Evolutionary conservation across 2,888 invertebrate species (phyloP).

Genomic region (Serripes groenlandicus): DNA sequence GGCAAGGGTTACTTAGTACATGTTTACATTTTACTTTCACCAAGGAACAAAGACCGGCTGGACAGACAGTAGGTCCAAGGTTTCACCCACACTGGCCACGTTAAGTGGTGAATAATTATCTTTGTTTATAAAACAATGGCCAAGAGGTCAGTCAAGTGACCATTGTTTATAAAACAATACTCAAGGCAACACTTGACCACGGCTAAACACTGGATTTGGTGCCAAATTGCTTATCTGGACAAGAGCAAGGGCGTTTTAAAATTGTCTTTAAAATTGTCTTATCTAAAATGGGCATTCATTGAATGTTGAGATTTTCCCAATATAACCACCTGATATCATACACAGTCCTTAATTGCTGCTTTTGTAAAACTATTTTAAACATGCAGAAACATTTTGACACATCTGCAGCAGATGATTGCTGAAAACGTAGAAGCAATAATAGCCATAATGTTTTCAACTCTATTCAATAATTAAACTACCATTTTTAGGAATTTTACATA

Average conservation of each 20-base stretch:
- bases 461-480: too few relatives aligned
- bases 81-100: not conserved
- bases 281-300: too few relatives aligned
- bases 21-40: constrained; percentile 17
- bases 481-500: too few relatives aligned
- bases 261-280: too few relatives aligned
- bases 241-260: not conserved
- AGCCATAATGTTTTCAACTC: too few relatives aligned
- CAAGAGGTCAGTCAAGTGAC: constrained; percentile 30
- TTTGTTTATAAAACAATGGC: constrained; percentile 29
- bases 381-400: too few relatives aligned
- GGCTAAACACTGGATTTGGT: constrained; percentile 29
- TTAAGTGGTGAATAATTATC: constrained; percentile 10
- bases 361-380: too few relatives aligned
- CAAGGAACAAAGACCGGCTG: not conserved
- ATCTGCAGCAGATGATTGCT: too few relatives aligned
- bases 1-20: not conserved
- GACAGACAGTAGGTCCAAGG: constrained; percentile 12
- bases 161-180: constrained; percentile 40
- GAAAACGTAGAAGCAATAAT: too few relatives aligned
- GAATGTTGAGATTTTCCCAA: too few relatives aligned
- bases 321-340: too few relatives aligned
- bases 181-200: constrained; percentile 9
- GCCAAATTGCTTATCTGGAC: constrained; percentile 20
- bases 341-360: too few relatives aligned